These are phyloP conservation scores for Lucifuga dentata DNA, from an alignment of 2,113 vertebrate genomes.

Conservation along the genomic window DNA sequence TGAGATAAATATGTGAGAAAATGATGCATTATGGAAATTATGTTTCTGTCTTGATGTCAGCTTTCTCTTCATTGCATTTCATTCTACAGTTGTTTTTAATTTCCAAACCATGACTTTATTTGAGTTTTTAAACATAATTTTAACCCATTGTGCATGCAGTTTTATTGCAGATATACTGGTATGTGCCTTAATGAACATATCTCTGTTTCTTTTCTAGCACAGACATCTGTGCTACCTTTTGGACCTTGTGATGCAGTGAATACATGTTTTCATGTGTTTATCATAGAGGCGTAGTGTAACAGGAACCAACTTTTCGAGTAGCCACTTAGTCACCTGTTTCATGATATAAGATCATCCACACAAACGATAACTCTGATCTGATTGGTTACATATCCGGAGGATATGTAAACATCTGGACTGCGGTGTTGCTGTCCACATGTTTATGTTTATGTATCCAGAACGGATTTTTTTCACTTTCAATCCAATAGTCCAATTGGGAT, in stretches of 20 bases:
- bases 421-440: neutral
- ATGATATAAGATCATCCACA: slow-evolving; percentile 34
- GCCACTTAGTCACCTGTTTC: slow-evolving; percentile 60
- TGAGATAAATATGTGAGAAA: slow-evolving; percentile 45
- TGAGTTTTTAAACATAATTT: slow-evolving; percentile 11
- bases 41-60: slow-evolving; percentile 9
- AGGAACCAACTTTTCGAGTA: slow-evolving; percentile 32
- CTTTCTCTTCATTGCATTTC: slow-evolving; percentile 52
- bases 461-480: slow-evolving; percentile 23
- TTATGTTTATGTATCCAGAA: slow-evolving; percentile 4
- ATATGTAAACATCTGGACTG: slow-evolving; percentile 20
- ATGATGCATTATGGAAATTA: slow-evolving; percentile 20
- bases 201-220: slow-evolving; percentile 62
- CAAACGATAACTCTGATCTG: slow-evolving; percentile 27
- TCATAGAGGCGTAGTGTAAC: slow-evolving; percentile 40
- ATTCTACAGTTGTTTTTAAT: slow-evolving; percentile 32
- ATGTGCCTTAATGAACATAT: slow-evolving; percentile 61
- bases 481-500: slow-evolving; percentile 27
- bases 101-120: slow-evolving; percentile 32
- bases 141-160: slow-evolving; percentile 55
- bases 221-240: slow-evolving; percentile 50
- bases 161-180: slow-evolving; percentile 45
- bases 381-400: slow-evolving; percentile 53
- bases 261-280: slow-evolving; percentile 55
- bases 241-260: slow-evolving; percentile 31